Percentiles rank a stretch among this genome's conserved stretches.
phyloP scores from a whole-genome alignment of 1,140 invertebrate species.

The Aethina tumida region DNA sequence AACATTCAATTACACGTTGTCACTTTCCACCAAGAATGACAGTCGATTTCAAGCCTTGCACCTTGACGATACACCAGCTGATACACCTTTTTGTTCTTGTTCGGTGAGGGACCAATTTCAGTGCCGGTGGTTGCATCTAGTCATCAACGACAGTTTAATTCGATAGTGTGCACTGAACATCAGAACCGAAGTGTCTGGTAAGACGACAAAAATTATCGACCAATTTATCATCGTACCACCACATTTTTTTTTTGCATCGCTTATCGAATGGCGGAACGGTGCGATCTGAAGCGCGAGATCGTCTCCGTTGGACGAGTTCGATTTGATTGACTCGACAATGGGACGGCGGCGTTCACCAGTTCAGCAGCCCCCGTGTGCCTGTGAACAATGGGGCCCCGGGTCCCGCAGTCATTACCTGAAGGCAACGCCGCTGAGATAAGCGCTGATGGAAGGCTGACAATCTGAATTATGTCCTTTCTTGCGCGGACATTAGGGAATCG shows the following conservation, averaged over 20 bases:
- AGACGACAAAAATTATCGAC: no score
- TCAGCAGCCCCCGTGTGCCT: constrained; percentile 11
- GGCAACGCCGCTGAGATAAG: constrained; percentile 15
- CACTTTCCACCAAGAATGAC: no score
- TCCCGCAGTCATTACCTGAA: constrained; percentile 15
- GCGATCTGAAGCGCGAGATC: constrained; percentile 11
- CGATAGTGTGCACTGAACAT: background rate
- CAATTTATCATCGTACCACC: no score
- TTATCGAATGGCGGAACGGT: constrained; percentile 3
- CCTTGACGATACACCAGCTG: background rate
- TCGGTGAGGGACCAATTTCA: background rate
- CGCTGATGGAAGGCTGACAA: constrained; percentile 16
- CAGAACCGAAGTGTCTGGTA: no score
- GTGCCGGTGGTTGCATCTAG: background rate
- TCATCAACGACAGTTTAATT: background rate
- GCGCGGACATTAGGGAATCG: no score
- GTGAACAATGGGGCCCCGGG: constrained; percentile 16
- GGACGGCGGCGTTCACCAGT: constrained; percentile 7
- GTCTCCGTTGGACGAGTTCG: no score
- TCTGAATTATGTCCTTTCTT: constrained; percentile 12
- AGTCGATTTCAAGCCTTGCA: background rate
- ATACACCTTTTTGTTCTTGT: background rate
- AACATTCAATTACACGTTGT: no score
- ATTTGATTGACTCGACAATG: constrained; percentile 19
- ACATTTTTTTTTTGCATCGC: no score